Conservation (phyloP, 2,888 invertebrate species). For the Dorcus hopei region DNA sequence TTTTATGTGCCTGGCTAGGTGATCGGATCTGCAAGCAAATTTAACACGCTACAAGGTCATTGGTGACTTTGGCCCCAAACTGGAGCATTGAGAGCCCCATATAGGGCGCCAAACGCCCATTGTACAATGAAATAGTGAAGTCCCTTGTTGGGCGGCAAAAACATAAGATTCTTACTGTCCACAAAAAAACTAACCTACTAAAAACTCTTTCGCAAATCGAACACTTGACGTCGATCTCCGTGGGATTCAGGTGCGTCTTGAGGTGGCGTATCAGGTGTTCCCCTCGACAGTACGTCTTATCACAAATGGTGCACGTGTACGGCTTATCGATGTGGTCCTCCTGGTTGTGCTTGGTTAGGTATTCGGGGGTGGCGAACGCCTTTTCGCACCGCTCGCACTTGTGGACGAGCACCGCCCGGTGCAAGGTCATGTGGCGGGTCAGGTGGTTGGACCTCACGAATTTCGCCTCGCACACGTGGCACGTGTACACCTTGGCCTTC, state of each 20-base stretch:
- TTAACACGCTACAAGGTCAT: not conserved
- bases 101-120: too few species aligned
- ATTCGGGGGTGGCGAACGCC: constrained; percentile 44
- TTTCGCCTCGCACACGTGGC: constrained; percentile 45
- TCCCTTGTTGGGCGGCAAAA: too few species aligned
- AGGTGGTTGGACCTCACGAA: constrained; percentile 46
- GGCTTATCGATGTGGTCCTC: constrained; percentile 48
- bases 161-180: too few species aligned
- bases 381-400: constrained; percentile 48
- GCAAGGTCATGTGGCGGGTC: constrained; percentile 48
- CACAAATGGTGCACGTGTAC: constrained; percentile 47
- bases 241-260: constrained; percentile 41
- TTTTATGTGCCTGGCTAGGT: constrained; percentile 62
- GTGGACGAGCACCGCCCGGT: constrained; percentile 43
- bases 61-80: not conserved
- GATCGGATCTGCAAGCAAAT: constrained; percentile 55
- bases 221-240: constrained; percentile 39
- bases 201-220: constrained; percentile 47
- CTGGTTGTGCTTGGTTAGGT: constrained; percentile 44
- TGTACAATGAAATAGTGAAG: too few species aligned
- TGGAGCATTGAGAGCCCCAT: too few species aligned
- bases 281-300: constrained; percentile 46
- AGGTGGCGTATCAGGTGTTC: constrained; percentile 50
- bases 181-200: constrained; percentile 34
- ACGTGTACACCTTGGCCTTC: constrained; percentile 37